phyloP scores from a whole-genome alignment of 2,888 invertebrate species.

The Lycocerus yunnanus region DNA sequence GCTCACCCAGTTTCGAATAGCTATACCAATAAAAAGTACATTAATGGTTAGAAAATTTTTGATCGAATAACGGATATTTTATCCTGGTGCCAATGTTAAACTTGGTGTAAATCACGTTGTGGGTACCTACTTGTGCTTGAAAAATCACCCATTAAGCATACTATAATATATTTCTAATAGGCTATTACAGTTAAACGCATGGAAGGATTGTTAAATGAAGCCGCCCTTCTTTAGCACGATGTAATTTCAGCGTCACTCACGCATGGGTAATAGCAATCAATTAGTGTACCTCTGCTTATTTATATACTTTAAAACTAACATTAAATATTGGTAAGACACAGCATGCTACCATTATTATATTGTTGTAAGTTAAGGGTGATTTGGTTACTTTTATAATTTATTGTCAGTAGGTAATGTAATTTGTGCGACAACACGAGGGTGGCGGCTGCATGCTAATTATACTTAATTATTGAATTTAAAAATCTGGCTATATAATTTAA shows the following conservation, averaged over 20 bases:
- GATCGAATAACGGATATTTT: background rate
- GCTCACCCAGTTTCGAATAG: background rate
- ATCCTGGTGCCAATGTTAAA: background rate
- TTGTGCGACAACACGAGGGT: conserved; percentile 27
- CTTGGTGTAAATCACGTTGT: conserved; percentile 13
- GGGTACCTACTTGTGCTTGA: conserved; percentile 7
- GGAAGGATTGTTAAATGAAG: conserved; percentile 32
- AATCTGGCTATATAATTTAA: background rate
- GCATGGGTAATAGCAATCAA: conserved; percentile 30
- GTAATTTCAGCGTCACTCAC: conserved; percentile 37
- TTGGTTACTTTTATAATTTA: conserved; percentile 30
- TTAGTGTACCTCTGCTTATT: conserved; percentile 22
- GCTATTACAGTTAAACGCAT: conserved; percentile 39
- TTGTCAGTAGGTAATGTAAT: conserved; percentile 26
- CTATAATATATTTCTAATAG: conserved; percentile 37
- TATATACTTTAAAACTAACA: conserved; percentile 13
- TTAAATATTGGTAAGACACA: conserved; percentile 31
- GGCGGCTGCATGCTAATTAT: conserved; percentile 16
- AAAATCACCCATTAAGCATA: conserved; percentile 25
- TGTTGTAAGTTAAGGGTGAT: conserved; percentile 34
- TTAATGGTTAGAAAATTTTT: background rate
- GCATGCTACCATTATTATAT: conserved; percentile 33
- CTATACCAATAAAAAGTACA: background rate
- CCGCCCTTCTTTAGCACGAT: conserved; percentile 37
- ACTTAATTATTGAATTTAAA: background rate